Conservation (phyloP, 2,888 invertebrate genomes). For the Tenthredo scrophulariae region DNA sequence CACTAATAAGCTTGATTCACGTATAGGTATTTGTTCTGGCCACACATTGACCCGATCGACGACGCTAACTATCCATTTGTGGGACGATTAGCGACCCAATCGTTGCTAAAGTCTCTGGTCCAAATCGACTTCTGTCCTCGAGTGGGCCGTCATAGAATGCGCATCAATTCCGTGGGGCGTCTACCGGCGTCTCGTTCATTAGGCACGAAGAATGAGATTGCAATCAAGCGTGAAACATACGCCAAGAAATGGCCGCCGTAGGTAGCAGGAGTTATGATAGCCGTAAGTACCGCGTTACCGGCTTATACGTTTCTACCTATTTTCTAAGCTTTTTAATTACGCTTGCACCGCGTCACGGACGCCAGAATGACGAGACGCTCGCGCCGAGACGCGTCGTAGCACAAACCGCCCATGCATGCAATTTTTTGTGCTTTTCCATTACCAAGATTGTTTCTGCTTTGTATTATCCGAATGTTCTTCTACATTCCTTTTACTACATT, state of each 20-base stretch:
- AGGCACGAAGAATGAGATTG: constrained; percentile 30
- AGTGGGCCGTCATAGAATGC: constrained; percentile 31
- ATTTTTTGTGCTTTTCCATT: constrained; percentile 42
- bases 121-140: constrained; percentile 41
- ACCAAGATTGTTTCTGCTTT: constrained; percentile 40
- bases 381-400: background rate
- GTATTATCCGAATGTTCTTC: constrained; percentile 14
- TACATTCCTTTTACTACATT: background rate
- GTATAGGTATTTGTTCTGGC: background rate
- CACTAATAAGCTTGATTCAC: background rate
- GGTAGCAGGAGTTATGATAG: constrained; percentile 12
- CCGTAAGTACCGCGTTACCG: background rate
- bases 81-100: constrained; percentile 33
- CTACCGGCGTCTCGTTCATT: constrained; percentile 23
- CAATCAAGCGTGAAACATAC: constrained; percentile 39
- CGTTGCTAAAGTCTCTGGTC: constrained; percentile 14
- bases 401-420: constrained; percentile 24
- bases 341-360: constrained; percentile 30
- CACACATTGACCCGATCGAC: constrained; percentile 13
- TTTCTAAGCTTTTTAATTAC: constrained; percentile 33
- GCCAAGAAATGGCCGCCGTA: constrained; percentile 20
- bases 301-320: constrained; percentile 11
- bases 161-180: constrained; percentile 11
- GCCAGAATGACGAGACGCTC: background rate
- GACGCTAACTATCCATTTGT: constrained; percentile 8